Base-by-base conservation (phyloP, 2,888 invertebrate genomes). In the Lochmaea crataegi region DNA sequence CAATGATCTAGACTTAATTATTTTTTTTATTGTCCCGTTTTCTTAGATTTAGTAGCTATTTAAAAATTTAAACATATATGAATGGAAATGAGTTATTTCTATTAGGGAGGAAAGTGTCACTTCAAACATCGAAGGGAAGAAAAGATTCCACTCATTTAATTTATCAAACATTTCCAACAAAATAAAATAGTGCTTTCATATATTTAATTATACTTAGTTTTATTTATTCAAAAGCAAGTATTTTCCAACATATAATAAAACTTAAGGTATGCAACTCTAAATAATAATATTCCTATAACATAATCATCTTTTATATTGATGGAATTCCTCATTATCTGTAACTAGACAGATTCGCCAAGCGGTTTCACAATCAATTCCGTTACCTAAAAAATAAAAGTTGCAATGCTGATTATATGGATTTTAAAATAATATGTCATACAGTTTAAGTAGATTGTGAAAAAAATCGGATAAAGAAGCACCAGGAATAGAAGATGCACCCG, bases 281-380 rank as follows among this genome's bases (percentile, higher is more conserved):
- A 16, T 53, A 10, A 18, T 53, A 11, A 9, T 18, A 18, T 3
- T 18, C 53, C 53, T 14, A 45, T 45, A 45, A 14, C 12, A 45
- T 45, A 53, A 9, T 11, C 9, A 1, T 1, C 2, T 9, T 18
- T 53, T 53, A 18, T 18, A 10, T n/a, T 10, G 18, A 16, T 2
- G 1, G 7, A 16, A 11, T 18, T 11, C 9, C 18, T 51, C 1
- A 51, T 51, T 1, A 3, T 51, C 6, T 7, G 7, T n/a, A 51
- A n/a, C 14, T 53, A 77, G 22, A 77, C 65, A 32, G 65, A 63
- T 66, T 77, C 77, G 38, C 77, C 77, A 10, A 77, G 70, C 16
- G 77, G 77, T 53, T 76, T 77, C n/a, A 77, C 75, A 48, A 42
- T 76, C 9, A 77, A 67, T 60, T 77, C 77, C 4, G 75, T 68